Evolutionary conservation across 2,113 vertebrate genomes (phyloP).

Genomic region (Verasper variegatus): DNA sequence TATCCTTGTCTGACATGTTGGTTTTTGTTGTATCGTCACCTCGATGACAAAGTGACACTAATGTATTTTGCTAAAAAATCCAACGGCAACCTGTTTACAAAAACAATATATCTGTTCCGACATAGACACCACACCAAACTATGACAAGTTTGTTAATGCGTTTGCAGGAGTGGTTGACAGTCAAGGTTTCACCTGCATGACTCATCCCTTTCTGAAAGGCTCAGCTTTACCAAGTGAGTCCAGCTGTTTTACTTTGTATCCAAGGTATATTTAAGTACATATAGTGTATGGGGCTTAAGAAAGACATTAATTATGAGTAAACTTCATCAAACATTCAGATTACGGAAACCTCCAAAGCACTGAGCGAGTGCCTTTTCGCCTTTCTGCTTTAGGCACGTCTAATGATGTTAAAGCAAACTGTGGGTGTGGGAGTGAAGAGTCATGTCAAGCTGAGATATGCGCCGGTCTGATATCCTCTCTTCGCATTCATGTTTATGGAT

Average conservation of each 20-base stretch:
- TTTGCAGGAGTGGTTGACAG: background rate
- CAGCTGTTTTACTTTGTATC: no score
- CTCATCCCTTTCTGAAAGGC: background rate
- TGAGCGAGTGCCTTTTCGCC: background rate
- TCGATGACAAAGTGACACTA: no score
- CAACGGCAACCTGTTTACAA: no score
- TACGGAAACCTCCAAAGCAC: background rate
- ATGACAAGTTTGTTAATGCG: no score
- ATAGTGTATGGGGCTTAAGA: background rate
- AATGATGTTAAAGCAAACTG: background rate
- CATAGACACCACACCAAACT: background rate
- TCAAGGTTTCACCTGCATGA: background rate
- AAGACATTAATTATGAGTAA: no score
- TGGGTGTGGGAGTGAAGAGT: background rate
- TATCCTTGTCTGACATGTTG: no score
- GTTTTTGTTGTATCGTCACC: no score
- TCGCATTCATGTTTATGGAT: constrained; percentile 32
- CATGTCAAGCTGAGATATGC: constrained; percentile 7
- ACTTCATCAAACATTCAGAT: background rate
- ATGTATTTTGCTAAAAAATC: no score
- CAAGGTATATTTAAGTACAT: background rate
- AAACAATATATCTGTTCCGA: background rate
- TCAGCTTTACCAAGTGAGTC: background rate
- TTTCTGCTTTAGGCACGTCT: background rate
- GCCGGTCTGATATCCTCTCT: background rate